These are phyloP conservation scores for Chaetorhynchus papuensis DNA, from an alignment of 2,113 vertebrate genomes.

Conservation along the genomic window DNA sequence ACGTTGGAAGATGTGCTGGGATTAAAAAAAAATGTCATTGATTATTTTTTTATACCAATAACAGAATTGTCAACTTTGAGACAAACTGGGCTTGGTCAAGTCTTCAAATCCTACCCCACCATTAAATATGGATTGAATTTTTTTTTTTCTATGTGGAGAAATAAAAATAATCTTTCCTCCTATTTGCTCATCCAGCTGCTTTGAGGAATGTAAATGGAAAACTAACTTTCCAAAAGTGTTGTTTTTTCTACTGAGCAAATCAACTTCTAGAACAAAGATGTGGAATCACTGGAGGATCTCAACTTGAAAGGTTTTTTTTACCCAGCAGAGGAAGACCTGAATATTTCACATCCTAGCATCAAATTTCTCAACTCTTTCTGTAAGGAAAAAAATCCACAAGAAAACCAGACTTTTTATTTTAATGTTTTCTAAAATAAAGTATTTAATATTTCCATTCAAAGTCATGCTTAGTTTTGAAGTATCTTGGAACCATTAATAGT, in stretches of 20 bases:
- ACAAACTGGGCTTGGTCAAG: neutral
- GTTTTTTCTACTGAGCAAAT: neutral
- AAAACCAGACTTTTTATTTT: neutral
- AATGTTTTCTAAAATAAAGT: neutral
- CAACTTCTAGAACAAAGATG: neutral
- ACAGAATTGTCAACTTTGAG: neutral
- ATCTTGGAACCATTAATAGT: neutral
- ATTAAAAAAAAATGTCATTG: neutral
- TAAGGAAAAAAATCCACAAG: neutral
- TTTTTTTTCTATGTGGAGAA: neutral
- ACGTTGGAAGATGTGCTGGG: neutral
- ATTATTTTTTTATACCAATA: neutral
- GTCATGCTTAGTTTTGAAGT: neutral
- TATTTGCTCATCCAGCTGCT: neutral
- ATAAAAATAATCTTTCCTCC: neutral
- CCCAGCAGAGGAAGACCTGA: neutral
- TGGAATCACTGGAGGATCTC: neutral
- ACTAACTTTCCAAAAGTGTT: neutral
- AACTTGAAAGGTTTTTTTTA: neutral
- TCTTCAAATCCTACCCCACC: neutral
- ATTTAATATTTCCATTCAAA: neutral
- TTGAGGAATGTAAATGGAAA: neutral
- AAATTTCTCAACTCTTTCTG: neutral
- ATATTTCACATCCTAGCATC: neutral
- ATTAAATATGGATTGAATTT: fast-evolving